A percentile compares a stretch with the other conserved stretches of the same genome.
Conservation (phyloP, 2,888 invertebrate genomes). For the Nephrocerus scutellatus region DNA sequence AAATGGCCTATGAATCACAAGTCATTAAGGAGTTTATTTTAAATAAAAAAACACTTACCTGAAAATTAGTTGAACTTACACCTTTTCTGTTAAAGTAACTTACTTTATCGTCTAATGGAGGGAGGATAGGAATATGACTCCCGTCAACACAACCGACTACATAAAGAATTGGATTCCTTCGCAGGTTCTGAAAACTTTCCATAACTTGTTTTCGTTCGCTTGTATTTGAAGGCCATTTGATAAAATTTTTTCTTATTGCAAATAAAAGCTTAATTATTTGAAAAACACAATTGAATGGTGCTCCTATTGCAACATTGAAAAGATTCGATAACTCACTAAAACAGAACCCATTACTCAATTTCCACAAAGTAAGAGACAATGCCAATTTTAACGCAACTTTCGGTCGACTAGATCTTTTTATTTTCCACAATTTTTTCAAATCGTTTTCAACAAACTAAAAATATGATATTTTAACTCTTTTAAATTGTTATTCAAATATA, state of each 20-base stretch:
- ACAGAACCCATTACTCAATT: conserved; percentile 1
- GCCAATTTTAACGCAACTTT: no score
- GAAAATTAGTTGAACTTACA: background rate
- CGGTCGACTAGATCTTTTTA: no score
- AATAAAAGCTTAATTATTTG: conserved; percentile 3
- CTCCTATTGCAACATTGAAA: background rate
- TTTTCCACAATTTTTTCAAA: background rate
- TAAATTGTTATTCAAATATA: no score
- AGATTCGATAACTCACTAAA: background rate
- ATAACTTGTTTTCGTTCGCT: no score
- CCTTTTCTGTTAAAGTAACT: conserved; percentile 5
- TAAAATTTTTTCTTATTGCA: no score
- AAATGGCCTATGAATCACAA: no score
- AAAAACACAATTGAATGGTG: background rate
- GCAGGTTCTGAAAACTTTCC: background rate
- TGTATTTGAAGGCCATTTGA: no score
- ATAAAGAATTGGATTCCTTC: background rate
- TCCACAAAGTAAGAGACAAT: no score
- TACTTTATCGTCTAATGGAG: background rate
- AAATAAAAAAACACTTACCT: background rate
- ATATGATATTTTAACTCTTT: no score
- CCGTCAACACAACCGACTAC: background rate
- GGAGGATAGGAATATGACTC: background rate
- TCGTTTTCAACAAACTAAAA: conserved; percentile 1
- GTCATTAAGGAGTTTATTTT: no score